Conservation (phyloP, 2,797 vertebrate species). For the Chelonia mydas region DNA sequence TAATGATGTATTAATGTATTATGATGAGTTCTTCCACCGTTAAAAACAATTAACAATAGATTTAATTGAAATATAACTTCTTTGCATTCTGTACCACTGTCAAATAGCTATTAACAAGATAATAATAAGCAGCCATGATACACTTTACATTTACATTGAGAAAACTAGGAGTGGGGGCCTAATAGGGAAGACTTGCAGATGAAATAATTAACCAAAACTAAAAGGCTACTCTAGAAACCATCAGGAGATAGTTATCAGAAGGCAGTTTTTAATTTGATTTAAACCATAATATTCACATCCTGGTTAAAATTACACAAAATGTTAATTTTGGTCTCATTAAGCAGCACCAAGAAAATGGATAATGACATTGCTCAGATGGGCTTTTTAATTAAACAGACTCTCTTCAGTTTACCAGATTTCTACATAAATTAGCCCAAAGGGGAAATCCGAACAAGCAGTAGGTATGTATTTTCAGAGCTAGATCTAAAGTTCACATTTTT, state of each 20-base stretch:
- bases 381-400: not conserved
- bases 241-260: not conserved
- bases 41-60: not conserved
- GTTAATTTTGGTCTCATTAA: conserved; percentile 34
- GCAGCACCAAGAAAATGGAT: not conserved
- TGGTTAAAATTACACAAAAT: conserved; percentile 14
- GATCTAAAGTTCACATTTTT: not conserved
- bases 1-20: too few relatives aligned
- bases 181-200: not conserved
- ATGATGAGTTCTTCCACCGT: not conserved
- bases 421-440: not conserved
- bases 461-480: not conserved
- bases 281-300: not conserved
- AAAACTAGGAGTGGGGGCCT: not conserved
- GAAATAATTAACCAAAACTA: conserved; percentile 30
- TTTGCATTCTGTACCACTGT: not conserved
- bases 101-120: conserved; percentile 1
- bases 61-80: not conserved
- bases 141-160: conserved; percentile 42
- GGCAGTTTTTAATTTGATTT: not conserved
- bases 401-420: not conserved
- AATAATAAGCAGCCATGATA: conserved; percentile 7
- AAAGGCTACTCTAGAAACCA: conserved; percentile 9
- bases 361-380: not conserved
- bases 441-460: not conserved